Evolutionary conservation across 2,888 invertebrate genomes (phyloP), one percentile per base, ranked within the genome.

Genomic region (Linnaemya vulpina): DNA sequence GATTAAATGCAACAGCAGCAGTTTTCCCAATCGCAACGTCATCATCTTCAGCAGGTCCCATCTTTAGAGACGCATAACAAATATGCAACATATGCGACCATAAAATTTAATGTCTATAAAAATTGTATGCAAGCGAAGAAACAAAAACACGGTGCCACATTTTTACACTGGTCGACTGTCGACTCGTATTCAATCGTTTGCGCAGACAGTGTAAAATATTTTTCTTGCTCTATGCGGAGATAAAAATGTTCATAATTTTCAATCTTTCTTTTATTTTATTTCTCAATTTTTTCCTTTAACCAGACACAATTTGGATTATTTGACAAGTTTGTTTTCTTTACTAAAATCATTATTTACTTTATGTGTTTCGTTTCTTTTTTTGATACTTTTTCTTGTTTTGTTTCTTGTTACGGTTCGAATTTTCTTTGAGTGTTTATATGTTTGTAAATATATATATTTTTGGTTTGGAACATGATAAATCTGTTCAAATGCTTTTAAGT

Each of bases 61-160:
- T 30, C 78, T 84, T 77, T 82, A 60, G 71, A 83, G 83, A 78
- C 82, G 84, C 86, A 86, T 87, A 87, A 87, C 87, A 87, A 87
- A 87, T 87, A 87, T 87, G 87, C 87, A 87, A 87, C 87, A 87
- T 87, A 87, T 87, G 87, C 87, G 87, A 85, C 80, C 87, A 87
- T 79, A 81, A 83, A 86, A 86, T 84, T 85, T 85, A 75, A 85
- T 85, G 85, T 82, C 85, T 85, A 71, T 79, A 85, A 63, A 67
- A 55, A 71, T 62, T 67, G 40, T 68, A 70, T 78, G 60, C 75
- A 79, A 58, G 35, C 55, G 17, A 38, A 25, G 10, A 43, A 20
- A 35, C n/a, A 43, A 70, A 25, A 20, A 53, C 70, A 71, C 55
- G 35, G 51, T 62, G 35, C 22, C 76, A 76, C 70, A 74, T 84